phyloP scores from a whole-genome alignment of 2,888 invertebrate species.

The Poecilobothrus nobilitatus region DNA sequence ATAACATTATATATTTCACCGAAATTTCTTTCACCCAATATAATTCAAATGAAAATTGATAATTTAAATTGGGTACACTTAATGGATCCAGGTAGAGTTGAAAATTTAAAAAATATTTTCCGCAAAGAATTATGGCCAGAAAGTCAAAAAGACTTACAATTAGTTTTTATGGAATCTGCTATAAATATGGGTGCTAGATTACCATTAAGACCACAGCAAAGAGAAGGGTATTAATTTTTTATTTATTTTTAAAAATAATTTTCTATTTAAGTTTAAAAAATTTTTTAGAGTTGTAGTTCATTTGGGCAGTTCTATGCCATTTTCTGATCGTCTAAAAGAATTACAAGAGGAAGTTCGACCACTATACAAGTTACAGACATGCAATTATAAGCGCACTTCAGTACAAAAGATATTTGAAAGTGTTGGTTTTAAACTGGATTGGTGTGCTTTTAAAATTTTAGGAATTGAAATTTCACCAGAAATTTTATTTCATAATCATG shows the following conservation, averaged over 20 bases:
- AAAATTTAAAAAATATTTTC: conserved; percentile 67
- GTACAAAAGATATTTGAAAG: conserved; percentile 75
- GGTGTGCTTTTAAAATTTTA: conserved; percentile 82
- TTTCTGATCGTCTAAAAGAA: conserved; percentile 50
- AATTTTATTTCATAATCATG: conserved; percentile 39
- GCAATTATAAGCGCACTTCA: conserved; percentile 78
- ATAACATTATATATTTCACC: conserved; percentile 57
- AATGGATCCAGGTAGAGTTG: conserved; percentile 64
- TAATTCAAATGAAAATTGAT: conserved; percentile 80
- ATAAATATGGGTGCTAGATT: conserved; percentile 74
- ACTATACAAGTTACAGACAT: conserved; percentile 64
- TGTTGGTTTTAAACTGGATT: conserved; percentile 71
- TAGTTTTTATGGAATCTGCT: conserved; percentile 78
- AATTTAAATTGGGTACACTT: conserved; percentile 83
- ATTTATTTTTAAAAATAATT: not conserved
- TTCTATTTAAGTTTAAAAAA: not conserved
- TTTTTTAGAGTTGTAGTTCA: conserved; percentile 60
- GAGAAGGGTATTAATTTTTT: conserved; percentile 62
- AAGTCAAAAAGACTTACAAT: conserved; percentile 63
- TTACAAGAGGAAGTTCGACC: conserved; percentile 71
- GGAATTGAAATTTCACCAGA: conserved; percentile 41
- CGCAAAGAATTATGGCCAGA: conserved; percentile 69
- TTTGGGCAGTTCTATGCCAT: conserved; percentile 65
- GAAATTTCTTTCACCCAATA: conserved; percentile 62
- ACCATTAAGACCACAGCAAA: conserved; percentile 72